Percentiles rank a stretch among this genome's conserved stretches.
These are phyloP conservation scores for Glaucomys volans DNA, from an alignment of 2,113 vertebrate genomes.

Conservation along the genomic window DNA sequence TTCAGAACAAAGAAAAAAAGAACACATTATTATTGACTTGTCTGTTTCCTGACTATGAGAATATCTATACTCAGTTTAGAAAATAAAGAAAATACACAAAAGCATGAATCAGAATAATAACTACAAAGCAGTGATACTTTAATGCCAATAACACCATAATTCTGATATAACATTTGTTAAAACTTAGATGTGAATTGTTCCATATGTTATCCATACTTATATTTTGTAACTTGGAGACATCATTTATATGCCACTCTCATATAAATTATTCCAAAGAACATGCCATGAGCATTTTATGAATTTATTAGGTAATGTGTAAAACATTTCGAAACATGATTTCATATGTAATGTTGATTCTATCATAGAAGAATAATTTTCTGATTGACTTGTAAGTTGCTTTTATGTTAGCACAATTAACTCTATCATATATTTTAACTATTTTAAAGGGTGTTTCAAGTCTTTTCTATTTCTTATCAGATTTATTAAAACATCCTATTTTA, in stretches of 20 bases:
- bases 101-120: neutral
- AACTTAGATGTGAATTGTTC: neutral
- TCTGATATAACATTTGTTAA: neutral
- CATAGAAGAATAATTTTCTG: neutral
- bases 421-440: neutral
- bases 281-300: neutral
- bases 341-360: neutral
- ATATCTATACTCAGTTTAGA: neutral
- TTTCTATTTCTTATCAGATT: neutral
- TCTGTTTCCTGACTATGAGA: neutral
- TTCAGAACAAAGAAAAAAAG: neutral
- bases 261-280: neutral
- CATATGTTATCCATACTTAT: neutral
- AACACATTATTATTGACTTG: neutral
- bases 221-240: neutral
- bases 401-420: neutral
- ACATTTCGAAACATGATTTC: neutral
- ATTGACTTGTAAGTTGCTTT: neutral
- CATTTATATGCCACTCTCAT: neutral
- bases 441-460: neutral
- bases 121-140: neutral
- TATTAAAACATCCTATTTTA: neutral
- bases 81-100: neutral
- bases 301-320: neutral
- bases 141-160: neutral